Evolutionary conservation across 2,888 invertebrate species (phyloP).

Genomic region (Ectemnius lituratus): DNA sequence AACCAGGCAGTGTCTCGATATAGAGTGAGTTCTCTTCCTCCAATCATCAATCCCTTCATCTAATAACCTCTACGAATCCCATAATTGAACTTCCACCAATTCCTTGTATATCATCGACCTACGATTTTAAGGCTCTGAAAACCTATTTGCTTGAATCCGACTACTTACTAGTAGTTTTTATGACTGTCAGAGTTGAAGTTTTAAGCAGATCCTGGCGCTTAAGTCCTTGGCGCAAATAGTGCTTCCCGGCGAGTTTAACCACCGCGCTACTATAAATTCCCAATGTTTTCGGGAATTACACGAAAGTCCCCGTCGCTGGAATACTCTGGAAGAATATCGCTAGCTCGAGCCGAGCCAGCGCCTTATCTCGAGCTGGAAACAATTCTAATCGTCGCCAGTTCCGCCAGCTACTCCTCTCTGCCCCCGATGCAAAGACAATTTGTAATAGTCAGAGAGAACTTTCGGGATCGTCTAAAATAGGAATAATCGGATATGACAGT

Average conservation of each 20-base stretch:
- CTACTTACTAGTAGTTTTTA: too few relatives aligned
- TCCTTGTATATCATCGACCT: too few relatives aligned
- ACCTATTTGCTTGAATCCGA: too few relatives aligned
- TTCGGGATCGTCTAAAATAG: not conserved
- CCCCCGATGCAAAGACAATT: not conserved
- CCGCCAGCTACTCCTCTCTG: too few relatives aligned
- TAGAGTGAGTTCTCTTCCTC: slow-evolving; percentile 79
- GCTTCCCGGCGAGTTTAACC: not conserved
- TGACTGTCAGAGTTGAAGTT: too few relatives aligned
- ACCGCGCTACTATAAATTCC: not conserved
- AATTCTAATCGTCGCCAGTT: too few relatives aligned
- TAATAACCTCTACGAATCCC: too few relatives aligned
- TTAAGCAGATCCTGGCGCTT: too few relatives aligned
- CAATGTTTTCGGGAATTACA: not conserved
- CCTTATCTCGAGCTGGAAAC: too few relatives aligned
- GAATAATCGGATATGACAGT: not conserved
- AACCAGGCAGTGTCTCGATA: slow-evolving; percentile 86
- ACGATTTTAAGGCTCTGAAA: too few relatives aligned
- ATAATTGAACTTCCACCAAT: too few relatives aligned
- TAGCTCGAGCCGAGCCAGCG: not conserved
- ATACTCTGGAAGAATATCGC: not conserved
- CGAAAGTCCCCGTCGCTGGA: not conserved
- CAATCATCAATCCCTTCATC: too few relatives aligned
- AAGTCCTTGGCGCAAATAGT: not conserved
- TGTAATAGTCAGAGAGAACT: not conserved